phyloP scores from a whole-genome alignment of 2,797 vertebrate species.

The Tragelaphus oryx region DNA sequence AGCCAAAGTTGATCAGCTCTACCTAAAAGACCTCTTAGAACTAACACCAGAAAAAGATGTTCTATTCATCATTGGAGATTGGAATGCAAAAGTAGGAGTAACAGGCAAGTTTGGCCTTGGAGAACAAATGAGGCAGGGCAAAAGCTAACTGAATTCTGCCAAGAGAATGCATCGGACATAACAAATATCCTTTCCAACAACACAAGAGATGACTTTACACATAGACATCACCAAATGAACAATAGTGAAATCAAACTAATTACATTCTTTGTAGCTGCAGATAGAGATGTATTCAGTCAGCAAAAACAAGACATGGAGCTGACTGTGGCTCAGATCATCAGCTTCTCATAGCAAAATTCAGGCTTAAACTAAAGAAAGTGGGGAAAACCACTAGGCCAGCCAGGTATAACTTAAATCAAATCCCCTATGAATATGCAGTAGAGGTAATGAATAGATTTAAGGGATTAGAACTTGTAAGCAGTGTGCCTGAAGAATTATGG shows the following conservation, averaged over 20 bases:
- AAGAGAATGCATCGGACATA: neutral
- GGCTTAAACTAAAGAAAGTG: neutral
- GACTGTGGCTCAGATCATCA: neutral
- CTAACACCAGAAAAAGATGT: neutral
- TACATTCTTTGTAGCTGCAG: neutral
- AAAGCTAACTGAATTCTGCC: neutral
- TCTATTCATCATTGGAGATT: neutral
- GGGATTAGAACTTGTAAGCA: neutral
- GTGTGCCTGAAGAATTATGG: neutral
- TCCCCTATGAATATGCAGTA: neutral
- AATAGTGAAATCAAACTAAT: neutral
- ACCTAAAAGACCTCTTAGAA: neutral
- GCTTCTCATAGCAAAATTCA: neutral
- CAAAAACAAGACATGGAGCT: neutral
- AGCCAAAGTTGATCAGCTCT: neutral
- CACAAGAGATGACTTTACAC: neutral
- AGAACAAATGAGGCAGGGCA: neutral
- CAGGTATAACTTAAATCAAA: neutral
- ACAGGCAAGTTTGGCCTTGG: neutral
- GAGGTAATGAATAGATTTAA: neutral
- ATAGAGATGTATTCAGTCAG: neutral
- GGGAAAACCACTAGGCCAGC: neutral
- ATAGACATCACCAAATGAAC: neutral
- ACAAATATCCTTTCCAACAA: neutral
- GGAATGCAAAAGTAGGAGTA: neutral